phyloP scores from a whole-genome alignment of 2,888 invertebrate species.

The Chorisops tibialis region DNA sequence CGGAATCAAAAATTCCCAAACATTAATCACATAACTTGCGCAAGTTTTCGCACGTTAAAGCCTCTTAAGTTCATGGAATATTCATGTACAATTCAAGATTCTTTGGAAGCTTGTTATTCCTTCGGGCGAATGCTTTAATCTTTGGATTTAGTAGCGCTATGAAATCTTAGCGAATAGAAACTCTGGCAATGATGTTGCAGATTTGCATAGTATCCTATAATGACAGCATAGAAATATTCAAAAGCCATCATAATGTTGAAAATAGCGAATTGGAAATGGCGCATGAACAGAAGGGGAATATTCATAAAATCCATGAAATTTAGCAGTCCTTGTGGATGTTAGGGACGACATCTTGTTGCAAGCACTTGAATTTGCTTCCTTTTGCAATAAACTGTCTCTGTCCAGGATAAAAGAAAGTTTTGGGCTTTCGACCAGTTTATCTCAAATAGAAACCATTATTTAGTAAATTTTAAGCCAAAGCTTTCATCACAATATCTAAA shows the following conservation, averaged over 20 bases:
- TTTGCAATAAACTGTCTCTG: too few species aligned
- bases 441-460: too few species aligned
- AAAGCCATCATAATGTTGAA: too few species aligned
- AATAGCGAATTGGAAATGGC: background rate
- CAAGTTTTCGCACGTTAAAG: conserved; percentile 21
- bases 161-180: conserved; percentile 15
- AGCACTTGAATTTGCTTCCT: too few species aligned
- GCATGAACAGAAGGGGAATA: too few species aligned
- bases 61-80: conserved; percentile 24
- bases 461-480: too few species aligned
- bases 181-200: background rate
- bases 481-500: too few species aligned
- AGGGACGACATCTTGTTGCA: too few species aligned
- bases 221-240: conserved; percentile 1
- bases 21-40: conserved; percentile 19
- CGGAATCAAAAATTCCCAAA: conserved; percentile 14
- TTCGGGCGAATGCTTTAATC: conserved; percentile 7
- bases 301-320: too few species aligned
- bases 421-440: too few species aligned
- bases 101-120: background rate
- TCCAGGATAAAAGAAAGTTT: too few species aligned
- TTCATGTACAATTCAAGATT: conserved; percentile 15
- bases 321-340: too few species aligned
- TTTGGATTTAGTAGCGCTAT: conserved; percentile 17
- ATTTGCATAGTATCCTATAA: conserved; percentile 1